These are phyloP conservation scores for Pseudococcus jackbeardsleyi DNA, from an alignment of 2,888 invertebrate genomes.

Conservation along the genomic window DNA sequence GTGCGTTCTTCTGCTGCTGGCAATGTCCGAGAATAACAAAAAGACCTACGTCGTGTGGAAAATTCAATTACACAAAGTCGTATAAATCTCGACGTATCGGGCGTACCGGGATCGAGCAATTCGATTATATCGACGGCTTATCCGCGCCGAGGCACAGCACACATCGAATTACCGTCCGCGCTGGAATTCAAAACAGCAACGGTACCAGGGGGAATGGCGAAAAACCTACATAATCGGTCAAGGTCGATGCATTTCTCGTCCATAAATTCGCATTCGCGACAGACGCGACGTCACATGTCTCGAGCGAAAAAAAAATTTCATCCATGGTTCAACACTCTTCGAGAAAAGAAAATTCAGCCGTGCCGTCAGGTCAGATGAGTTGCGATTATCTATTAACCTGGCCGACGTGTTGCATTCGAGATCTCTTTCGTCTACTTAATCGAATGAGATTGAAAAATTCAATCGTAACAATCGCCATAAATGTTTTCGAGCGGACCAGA, in stretches of 20 bases:
- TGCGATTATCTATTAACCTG: constrained; percentile 11
- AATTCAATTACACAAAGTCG: neutral
- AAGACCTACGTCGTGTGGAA: neutral
- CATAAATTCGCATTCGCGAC: neutral
- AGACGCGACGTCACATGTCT: neutral
- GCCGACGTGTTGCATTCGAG: neutral
- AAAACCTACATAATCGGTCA: constrained; percentile 23
- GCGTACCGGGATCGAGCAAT: neutral
- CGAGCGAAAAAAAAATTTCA: neutral
- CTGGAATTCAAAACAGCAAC: too few species aligned
- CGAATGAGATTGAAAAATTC: neutral
- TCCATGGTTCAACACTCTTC: neutral
- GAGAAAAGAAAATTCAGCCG: neutral
- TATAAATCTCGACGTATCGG: neutral
- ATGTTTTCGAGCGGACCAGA: constrained; percentile 6
- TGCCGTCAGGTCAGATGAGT: constrained; percentile 5
- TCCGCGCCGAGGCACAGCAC: neutral
- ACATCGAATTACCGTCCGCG: neutral
- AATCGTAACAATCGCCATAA: constrained; percentile 2
- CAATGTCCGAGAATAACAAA: neutral
- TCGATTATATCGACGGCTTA: neutral
- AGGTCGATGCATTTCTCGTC: neutral
- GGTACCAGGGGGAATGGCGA: too few species aligned
- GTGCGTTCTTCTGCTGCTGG: too few species aligned
- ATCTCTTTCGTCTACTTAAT: neutral